These are phyloP conservation scores for Anguilla pacifica DNA, from an alignment of 2,797 vertebrate genomes.

Conservation along the genomic window DNA sequence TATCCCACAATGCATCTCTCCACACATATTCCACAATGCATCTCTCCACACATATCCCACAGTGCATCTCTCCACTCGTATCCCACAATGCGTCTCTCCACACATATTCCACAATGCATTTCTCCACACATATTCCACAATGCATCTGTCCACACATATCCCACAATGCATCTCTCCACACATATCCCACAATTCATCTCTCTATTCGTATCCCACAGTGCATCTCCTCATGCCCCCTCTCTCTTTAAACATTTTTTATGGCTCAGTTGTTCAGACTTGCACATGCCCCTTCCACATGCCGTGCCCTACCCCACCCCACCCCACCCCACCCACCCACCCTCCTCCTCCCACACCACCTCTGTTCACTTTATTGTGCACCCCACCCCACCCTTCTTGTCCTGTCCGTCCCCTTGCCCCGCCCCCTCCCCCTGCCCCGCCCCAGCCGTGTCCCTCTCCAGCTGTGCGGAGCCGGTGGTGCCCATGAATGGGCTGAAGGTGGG, in stretches of 20 bases:
- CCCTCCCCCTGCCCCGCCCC: neutral
- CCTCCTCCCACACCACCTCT: neutral
- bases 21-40: neutral
- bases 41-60: neutral
- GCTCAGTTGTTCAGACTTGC: no score
- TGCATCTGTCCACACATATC: neutral
- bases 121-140: neutral
- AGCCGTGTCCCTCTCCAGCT: slow-evolving; percentile 91
- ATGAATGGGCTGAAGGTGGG: slow-evolving; percentile 90
- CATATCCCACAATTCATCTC: neutral
- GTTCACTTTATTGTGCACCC: neutral
- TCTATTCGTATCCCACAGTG: neutral
- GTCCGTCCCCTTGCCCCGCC: neutral
- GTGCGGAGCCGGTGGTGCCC: slow-evolving; percentile 88
- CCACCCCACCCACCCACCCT: no score
- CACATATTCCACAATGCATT: neutral
- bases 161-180: neutral
- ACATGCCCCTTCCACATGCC: no score
- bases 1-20: neutral
- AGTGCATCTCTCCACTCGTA: neutral
- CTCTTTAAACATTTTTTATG: no score
- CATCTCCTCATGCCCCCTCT: no score
- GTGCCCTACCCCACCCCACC: neutral
- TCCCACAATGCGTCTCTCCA: neutral
- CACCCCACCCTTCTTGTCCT: neutral